Percentiles rank a stretch among this genome's conserved stretches.
These are phyloP conservation scores for Colinus virginianus DNA, from an alignment of 2,113 vertebrate genomes.

Conservation along the genomic window DNA sequence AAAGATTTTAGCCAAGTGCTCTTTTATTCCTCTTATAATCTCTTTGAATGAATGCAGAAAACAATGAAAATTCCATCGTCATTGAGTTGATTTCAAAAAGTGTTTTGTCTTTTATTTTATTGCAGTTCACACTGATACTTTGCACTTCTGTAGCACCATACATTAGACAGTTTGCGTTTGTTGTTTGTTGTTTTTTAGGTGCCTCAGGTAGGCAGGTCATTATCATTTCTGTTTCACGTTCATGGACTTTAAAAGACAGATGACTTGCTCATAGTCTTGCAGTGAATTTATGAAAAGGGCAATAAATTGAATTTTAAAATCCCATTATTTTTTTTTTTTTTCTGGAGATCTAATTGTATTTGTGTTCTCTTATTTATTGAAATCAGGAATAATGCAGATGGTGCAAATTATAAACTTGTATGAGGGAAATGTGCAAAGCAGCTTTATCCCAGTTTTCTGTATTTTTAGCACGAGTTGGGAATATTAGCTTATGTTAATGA, in stretches of 20 bases:
- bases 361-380: neutral
- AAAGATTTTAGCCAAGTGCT: constrained; percentile 2
- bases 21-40: neutral
- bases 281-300: neutral
- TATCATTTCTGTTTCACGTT: neutral
- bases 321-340: neutral
- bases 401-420: neutral
- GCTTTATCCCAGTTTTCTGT: neutral
- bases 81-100: neutral
- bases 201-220: neutral
- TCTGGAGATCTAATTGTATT: constrained; percentile 8
- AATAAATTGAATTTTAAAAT: neutral
- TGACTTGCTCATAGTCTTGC: constrained; percentile 53
- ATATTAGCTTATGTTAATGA: neutral
- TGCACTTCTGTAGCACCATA: constrained; percentile 60
- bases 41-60: neutral
- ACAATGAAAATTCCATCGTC: neutral
- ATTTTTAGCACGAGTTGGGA: neutral
- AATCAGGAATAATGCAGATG: neutral
- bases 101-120: neutral
- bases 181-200: neutral
- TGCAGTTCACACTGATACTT: neutral
- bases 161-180: neutral
- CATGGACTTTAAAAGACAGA: neutral
- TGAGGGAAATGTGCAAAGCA: neutral